Percentiles rank a stretch among this genome's conserved stretches.
phyloP scores from a whole-genome alignment of 2,888 invertebrate species.

The Sarcophaga caerulescens region DNA sequence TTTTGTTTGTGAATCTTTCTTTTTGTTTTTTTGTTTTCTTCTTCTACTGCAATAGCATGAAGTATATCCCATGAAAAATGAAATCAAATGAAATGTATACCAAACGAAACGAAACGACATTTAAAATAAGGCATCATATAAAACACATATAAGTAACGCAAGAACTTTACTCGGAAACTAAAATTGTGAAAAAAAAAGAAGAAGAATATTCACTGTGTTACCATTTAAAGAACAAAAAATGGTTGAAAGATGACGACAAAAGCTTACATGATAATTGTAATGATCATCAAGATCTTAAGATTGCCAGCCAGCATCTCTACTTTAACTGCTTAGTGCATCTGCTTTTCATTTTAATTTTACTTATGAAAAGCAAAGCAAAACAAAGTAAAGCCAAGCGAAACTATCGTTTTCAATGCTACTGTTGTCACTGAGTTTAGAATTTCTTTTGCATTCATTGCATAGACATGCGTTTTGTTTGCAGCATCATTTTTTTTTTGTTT shows the following conservation, averaged over 20 bases:
- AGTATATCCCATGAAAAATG: conserved; percentile 35
- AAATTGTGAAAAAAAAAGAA: conserved; percentile 71
- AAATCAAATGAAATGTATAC: conserved; percentile 36
- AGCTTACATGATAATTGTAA: conserved; percentile 67
- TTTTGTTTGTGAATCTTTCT: not conserved
- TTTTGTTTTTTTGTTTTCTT: conserved; percentile 30
- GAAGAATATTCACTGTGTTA: conserved; percentile 48
- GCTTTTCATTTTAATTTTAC: not conserved
- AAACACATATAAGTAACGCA: conserved; percentile 29
- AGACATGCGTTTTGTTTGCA: not conserved
- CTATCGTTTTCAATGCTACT: conserved; percentile 59
- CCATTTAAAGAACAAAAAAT: conserved; percentile 54
- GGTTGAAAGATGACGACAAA: conserved; percentile 64
- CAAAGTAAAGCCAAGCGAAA: not conserved
- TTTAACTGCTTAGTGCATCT: not conserved
- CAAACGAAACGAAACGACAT: conserved; percentile 35
- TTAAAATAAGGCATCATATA: conserved; percentile 26
- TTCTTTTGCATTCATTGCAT: conserved; percentile 24
- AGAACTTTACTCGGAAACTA: not conserved
- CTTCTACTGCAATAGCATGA: conserved; percentile 28
- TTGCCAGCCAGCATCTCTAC: conserved; percentile 10
- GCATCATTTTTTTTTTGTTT: conserved; percentile 8
- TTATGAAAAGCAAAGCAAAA: not conserved
- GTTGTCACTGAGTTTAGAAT: conserved; percentile 64
- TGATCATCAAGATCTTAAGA: conserved; percentile 61